Conservation (phyloP, 2,113 vertebrate species). For the Circaetus gallicus region DNA sequence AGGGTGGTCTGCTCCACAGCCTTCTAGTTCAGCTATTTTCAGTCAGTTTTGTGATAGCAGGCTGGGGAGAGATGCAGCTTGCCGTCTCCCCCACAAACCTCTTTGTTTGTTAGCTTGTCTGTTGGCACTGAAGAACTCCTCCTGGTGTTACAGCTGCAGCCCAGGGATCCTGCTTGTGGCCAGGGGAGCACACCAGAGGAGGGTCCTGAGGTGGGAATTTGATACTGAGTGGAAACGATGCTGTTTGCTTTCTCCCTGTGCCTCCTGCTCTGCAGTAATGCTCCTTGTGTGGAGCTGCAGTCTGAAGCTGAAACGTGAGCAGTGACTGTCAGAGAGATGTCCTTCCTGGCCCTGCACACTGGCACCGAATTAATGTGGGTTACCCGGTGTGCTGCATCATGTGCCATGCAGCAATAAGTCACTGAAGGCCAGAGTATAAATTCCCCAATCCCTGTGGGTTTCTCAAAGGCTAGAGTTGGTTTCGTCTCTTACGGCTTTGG, state of each 20-base stretch:
- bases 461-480: neutral
- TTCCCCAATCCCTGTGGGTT: neutral
- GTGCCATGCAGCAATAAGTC: accelerated
- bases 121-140: neutral
- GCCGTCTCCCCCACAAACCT: neutral
- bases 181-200: neutral
- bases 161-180: neutral
- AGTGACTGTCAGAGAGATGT: neutral
- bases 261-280: neutral
- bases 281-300: neutral
- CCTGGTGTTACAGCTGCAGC: neutral
- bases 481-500: neutral
- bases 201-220: neutral
- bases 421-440: neutral
- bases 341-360: neutral
- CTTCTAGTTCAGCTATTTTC: neutral
- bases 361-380: neutral
- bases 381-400: neutral
- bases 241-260: neutral
- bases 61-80: neutral
- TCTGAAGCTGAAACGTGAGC: neutral
- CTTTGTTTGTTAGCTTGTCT: neutral
- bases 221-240: neutral
- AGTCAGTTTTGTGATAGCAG: neutral
- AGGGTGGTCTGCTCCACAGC: neutral